Evolutionary conservation across 2,113 vertebrate species (phyloP).

Genomic region (Phalacrocorax carbo): DNA sequence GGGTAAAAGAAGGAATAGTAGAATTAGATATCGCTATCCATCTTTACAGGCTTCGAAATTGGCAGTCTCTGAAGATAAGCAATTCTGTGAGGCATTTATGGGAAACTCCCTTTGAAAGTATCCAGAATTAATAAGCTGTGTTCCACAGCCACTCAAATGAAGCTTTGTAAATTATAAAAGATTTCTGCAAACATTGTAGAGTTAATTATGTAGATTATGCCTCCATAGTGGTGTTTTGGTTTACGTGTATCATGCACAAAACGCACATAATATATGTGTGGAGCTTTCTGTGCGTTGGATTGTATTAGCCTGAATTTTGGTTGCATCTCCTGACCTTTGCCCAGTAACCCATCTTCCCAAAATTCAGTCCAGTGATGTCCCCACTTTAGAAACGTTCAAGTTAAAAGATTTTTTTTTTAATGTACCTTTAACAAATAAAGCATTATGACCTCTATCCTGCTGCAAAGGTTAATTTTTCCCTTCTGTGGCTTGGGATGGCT

Average conservation of each 20-base stretch:
- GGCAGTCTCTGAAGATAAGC: neutral
- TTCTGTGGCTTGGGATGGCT: neutral
- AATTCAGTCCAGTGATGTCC: neutral
- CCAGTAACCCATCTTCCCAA: neutral
- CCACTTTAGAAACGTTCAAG: neutral
- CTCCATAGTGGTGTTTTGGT: neutral
- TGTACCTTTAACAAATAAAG: neutral
- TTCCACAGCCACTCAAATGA: neutral
- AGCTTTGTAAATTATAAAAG: neutral
- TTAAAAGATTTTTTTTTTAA: neutral
- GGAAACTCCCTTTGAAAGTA: neutral
- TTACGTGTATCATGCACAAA: neutral
- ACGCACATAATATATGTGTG: rapidly evolving
- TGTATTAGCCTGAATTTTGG: neutral
- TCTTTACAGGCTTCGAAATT: neutral
- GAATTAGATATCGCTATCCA: neutral
- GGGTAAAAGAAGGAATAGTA: neutral
- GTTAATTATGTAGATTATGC: neutral
- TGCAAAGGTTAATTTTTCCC: neutral
- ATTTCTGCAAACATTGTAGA: neutral
- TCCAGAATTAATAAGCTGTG: neutral
- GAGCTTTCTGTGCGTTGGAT: neutral
- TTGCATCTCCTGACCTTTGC: neutral
- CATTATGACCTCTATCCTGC: neutral
- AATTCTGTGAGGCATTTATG: neutral